Conservation (phyloP, 2,113 vertebrate genomes). For the Marmota monax region DNA sequence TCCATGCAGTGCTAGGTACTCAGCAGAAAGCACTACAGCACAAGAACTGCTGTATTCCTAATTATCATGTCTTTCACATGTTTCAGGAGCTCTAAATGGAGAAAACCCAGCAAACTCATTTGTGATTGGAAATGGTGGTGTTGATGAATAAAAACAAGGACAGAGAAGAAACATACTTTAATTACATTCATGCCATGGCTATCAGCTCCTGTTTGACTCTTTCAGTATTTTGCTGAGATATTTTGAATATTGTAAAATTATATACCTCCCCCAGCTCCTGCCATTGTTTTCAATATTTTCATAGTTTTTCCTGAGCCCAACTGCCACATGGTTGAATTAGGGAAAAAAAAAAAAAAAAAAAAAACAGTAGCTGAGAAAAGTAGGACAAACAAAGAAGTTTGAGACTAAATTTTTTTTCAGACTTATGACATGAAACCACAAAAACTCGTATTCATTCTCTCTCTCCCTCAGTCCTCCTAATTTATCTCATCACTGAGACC, state of each 20-base stretch:
- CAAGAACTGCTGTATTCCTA: neutral
- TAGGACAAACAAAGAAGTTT: neutral
- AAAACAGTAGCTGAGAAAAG: conserved; percentile 34
- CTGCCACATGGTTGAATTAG: neutral
- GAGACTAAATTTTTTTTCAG: neutral
- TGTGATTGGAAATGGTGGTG: neutral
- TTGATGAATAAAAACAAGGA: neutral
- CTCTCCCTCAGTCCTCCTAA: neutral
- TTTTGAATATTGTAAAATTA: neutral
- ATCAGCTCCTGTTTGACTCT: neutral
- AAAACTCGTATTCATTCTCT: neutral
- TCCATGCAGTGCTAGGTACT: neutral
- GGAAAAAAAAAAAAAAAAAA: neutral
- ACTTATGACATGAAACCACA: neutral
- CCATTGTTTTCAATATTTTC: conserved; percentile 31
- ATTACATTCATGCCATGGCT: neutral
- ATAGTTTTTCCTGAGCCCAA: neutral
- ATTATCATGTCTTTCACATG: neutral
- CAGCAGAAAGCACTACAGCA: neutral
- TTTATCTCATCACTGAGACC: neutral
- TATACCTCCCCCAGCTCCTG: neutral
- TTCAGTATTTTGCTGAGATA: conserved; percentile 17
- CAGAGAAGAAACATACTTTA: neutral
- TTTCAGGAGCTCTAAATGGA: neutral
- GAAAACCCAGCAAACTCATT: neutral